Evolutionary conservation across 1,140 invertebrate species (phyloP).

Genomic region (Gryon sp.): DNA sequence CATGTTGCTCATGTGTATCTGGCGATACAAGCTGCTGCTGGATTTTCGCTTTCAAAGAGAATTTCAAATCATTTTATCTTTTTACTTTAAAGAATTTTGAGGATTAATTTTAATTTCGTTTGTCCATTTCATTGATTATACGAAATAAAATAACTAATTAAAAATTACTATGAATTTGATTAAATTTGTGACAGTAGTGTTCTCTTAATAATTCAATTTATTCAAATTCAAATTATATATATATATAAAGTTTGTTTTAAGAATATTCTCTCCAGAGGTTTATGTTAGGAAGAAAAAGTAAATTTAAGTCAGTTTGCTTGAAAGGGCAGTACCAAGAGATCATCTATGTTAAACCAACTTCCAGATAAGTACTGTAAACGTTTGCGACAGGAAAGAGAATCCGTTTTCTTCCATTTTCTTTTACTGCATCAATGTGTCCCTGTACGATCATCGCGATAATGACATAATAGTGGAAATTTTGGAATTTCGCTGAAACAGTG

Average conservation of each 20-base stretch:
- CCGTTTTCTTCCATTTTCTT: conserved; percentile 67
- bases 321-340: conserved; percentile 45
- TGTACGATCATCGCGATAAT: conserved; percentile 56
- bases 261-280: conserved; percentile 16
- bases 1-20: conserved; percentile 62
- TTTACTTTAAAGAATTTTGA: not conserved
- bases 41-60: conserved; percentile 42
- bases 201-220: no score
- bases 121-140: no score
- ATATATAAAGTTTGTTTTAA: conserved; percentile 32
- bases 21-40: conserved; percentile 20
- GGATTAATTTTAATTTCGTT: no score
- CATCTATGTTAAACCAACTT: conserved; percentile 72
- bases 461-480: conserved; percentile 20
- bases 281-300: conserved; percentile 25
- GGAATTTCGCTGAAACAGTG: conserved; percentile 27
- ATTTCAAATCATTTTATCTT: no score
- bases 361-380: conserved; percentile 64
- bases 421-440: conserved; percentile 62
- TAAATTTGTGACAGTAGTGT: no score
- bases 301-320: conserved; percentile 48
- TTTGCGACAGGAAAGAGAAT: conserved; percentile 59
- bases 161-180: no score
- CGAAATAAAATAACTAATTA: no score
- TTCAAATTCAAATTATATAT: no score